Evolutionary conservation across 2,113 vertebrate species (phyloP), one percentile per base, ranked within the genome.

Genomic region (Morone chrysops): DNA sequence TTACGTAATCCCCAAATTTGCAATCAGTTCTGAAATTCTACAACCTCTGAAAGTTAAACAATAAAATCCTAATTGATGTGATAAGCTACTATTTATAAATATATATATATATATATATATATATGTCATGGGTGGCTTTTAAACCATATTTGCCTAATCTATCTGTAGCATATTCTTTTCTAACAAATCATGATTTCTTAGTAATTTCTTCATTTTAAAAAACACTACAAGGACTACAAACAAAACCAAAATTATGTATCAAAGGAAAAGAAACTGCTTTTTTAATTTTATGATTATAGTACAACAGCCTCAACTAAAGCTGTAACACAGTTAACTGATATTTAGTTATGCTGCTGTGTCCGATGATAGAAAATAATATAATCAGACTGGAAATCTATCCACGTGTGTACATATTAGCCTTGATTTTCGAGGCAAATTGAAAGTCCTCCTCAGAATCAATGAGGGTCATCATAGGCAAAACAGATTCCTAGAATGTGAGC

Each of bases 1-100:
- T 83, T 83, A 71, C 61, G 69, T 80, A 59, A 85, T 72, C 57
- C 18, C 14, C 18, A 69, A 66, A 62, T 38, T 59, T 50, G 47
- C 57, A 72, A 16, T 43, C 1, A 11, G n/a, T 43, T 47, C 36
- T 78, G 8, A 25, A 68, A 68, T 62, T 18, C 48, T 48, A 0
- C 14, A 43, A 47, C 9, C 5, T 47, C 31, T 31, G 20, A 77
- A 54, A 3, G 22, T 31, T 6, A 12, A 62, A 51, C 31, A 6
- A 3, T 31, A 4, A 48, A 60, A 69, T 47, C 10, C 1, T 51
- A 36, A 41, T 17, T 22, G 0, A 48, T 48, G 14, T 62, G 16
- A 57, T 16, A 14, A 11, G 7, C 14, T 25, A 0, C 16, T 13
- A 12, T 36, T 56, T 20, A 8, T n/a, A 2, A 65, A 31, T 3